A percentile compares a stretch with the other conserved stretches of the same genome.
phyloP scores from a whole-genome alignment of 2,797 vertebrate genomes.

The Lacerta viridis region DNA sequence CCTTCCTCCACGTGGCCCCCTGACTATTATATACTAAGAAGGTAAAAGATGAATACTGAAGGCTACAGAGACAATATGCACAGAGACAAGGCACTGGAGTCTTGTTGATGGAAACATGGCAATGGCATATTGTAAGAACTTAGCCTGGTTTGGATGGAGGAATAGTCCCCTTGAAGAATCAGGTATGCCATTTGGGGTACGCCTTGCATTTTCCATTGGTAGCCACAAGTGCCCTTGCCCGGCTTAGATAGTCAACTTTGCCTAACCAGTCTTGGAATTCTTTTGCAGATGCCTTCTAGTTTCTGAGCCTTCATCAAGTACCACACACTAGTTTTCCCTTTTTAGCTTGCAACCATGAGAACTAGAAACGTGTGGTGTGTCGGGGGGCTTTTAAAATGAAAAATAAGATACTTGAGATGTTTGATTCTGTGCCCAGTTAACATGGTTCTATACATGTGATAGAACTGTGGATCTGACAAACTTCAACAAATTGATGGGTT shows the following conservation, averaged over 20 bases:
- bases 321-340: neutral
- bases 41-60: neutral
- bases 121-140: neutral
- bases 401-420: neutral
- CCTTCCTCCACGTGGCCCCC: neutral
- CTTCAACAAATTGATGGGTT: neutral
- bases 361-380: neutral
- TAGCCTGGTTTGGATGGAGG: neutral
- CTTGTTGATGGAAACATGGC: neutral
- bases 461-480: neutral
- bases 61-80: neutral
- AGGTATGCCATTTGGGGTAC: neutral
- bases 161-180: neutral
- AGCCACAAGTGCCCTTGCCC: neutral
- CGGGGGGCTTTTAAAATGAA: neutral
- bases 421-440: neutral
- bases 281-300: neutral
- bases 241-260: neutral
- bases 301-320: neutral
- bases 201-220: neutral
- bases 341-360: too few species aligned
- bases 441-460: neutral
- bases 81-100: neutral
- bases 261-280: neutral
- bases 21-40: too few species aligned